Conservation (phyloP, 2,888 invertebrate genomes). For the Hydriomena furcata region DNA sequence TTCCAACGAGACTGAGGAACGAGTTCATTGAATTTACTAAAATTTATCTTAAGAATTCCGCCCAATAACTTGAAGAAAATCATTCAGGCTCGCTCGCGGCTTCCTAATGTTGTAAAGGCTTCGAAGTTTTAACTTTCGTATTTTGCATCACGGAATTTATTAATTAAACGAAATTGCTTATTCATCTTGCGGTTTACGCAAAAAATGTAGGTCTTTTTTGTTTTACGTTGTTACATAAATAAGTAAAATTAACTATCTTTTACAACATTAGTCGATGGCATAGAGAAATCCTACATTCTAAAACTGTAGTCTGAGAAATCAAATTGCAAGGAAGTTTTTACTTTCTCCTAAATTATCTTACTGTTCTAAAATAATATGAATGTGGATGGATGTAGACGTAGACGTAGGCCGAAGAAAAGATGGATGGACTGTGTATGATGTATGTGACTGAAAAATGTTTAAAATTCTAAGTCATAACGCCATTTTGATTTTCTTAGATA, state of each 20-base stretch:
- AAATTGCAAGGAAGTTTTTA: too few relatives aligned
- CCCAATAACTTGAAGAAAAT: conserved; percentile 19
- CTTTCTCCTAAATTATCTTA: too few relatives aligned
- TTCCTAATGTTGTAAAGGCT: conserved; percentile 29
- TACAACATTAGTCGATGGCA: too few relatives aligned
- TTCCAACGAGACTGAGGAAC: not conserved
- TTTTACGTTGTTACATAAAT: not conserved
- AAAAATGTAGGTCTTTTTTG: conserved; percentile 17
- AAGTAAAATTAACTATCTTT: not conserved
- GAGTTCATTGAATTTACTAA: conserved; percentile 16
- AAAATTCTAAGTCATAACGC: too few relatives aligned
- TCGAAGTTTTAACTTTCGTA: conserved; percentile 27
- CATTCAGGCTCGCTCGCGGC: conserved; percentile 17
- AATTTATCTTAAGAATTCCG: conserved; percentile 13
- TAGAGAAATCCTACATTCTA: too few relatives aligned
- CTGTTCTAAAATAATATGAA: too few relatives aligned
- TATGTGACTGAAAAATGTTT: too few relatives aligned
- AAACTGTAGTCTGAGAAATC: too few relatives aligned
- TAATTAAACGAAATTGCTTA: conserved; percentile 36
- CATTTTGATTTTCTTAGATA: too few relatives aligned
- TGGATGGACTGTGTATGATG: too few relatives aligned
- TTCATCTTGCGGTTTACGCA: conserved; percentile 23
- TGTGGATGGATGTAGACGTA: too few relatives aligned
- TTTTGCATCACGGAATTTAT: conserved; percentile 31
- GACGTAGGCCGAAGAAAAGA: too few relatives aligned